phyloP scores from a whole-genome alignment of 2,888 invertebrate genomes.

The Tryphoninae sp. region DNA sequence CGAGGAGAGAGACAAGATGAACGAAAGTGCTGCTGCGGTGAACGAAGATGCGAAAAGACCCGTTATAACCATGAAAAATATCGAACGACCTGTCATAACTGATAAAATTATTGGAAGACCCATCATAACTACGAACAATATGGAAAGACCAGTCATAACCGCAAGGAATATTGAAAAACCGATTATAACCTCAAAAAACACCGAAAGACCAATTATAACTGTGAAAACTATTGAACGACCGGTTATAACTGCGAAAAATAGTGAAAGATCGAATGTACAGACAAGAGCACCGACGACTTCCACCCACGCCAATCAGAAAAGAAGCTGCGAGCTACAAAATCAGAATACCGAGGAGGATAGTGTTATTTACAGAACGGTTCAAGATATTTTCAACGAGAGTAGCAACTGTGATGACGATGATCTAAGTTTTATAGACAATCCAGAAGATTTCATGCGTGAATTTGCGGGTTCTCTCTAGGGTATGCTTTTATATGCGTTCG shows the following conservation, averaged over 20 bases:
- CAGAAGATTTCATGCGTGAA: conserved; percentile 58
- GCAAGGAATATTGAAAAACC: conserved; percentile 53
- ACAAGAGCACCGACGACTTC: not conserved
- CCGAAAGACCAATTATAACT: not conserved
- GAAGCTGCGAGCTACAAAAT: conserved; percentile 10
- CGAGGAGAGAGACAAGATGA: conserved; percentile 64
- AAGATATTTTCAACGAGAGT: conserved; percentile 78
- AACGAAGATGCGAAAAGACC: not conserved
- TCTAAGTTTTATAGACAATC: conserved; percentile 53
- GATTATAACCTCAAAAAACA: not conserved
- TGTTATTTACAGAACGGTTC: conserved; percentile 73
- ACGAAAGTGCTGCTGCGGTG: not conserved
- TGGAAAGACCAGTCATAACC: conserved; percentile 67
- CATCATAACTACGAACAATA: not conserved
- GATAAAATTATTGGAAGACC: not conserved
- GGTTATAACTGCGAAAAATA: not conserved
- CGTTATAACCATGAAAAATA: not conserved
- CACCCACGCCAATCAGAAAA: not conserved
- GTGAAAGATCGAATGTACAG: not conserved
- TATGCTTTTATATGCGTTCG: not conserved
- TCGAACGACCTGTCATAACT: not conserved
- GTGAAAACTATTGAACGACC: not conserved
- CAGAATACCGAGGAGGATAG: conserved; percentile 25
- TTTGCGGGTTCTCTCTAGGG: conserved; percentile 52
- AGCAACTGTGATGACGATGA: conserved; percentile 73